These are phyloP conservation scores for Pardosa pseudoannulata DNA, from an alignment of 2,888 invertebrate genomes.

Conservation along the genomic window DNA sequence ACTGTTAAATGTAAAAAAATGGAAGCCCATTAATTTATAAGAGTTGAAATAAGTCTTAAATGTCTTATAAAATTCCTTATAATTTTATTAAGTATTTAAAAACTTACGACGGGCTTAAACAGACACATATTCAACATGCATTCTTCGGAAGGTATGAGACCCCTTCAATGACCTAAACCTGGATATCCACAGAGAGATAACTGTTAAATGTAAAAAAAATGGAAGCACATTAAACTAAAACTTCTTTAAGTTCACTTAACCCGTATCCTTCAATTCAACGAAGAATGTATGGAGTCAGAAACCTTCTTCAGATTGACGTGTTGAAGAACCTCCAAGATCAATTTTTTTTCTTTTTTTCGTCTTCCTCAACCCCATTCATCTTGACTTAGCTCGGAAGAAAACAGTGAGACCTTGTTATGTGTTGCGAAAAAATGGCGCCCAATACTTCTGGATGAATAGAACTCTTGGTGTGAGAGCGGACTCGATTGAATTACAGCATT, in stretches of 20 bases:
- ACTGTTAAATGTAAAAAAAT: too few relatives aligned
- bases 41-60: too few relatives aligned
- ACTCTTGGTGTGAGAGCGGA: background rate
- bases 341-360: background rate
- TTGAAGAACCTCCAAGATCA: slow-evolving; percentile 1
- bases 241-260: background rate
- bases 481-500: slow-evolving; percentile 14
- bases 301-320: background rate
- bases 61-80: too few relatives aligned
- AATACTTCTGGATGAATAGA: slow-evolving; percentile 3
- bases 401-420: slow-evolving; percentile 1
- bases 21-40: too few relatives aligned
- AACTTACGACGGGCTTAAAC: too few relatives aligned
- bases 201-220: too few relatives aligned
- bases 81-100: too few relatives aligned
- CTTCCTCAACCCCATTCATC: background rate
- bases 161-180: too few relatives aligned
- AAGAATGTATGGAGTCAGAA: background rate
- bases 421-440: slow-evolving; percentile 7
- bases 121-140: too few relatives aligned
- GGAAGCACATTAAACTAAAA: too few relatives aligned
- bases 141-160: too few relatives aligned
- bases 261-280: background rate
- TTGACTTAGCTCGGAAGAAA: background rate
- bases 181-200: too few relatives aligned